Evolutionary conservation across 2,888 invertebrate species (phyloP).

Genomic region (Luperina testacea): DNA sequence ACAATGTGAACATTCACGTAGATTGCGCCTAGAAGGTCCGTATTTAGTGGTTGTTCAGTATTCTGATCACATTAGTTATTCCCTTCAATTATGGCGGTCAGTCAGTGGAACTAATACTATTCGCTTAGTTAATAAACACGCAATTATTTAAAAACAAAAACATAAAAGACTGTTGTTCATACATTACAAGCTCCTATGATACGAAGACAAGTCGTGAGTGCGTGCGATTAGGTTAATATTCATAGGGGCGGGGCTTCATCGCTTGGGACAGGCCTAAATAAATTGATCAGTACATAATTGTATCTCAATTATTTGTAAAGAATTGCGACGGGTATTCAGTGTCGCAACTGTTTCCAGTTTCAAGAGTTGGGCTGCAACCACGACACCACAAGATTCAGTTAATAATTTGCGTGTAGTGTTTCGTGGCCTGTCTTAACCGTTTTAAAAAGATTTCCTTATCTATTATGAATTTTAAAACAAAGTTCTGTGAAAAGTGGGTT

Average conservation of each 20-base stretch:
- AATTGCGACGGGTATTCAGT: constrained; percentile 65
- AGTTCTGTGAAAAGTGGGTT: constrained; percentile 73
- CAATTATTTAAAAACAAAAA: constrained; percentile 13
- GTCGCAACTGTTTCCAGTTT: constrained; percentile 66
- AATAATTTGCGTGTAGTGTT: constrained; percentile 71
- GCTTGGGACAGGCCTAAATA: constrained; percentile 36
- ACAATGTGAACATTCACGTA: constrained; percentile 42
- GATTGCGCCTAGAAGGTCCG: constrained; percentile 23
- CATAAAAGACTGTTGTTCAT: neutral
- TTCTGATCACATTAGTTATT: constrained; percentile 17
- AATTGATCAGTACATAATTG: constrained; percentile 46
- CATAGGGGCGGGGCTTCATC: constrained; percentile 9
- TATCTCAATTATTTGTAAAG: constrained; percentile 65
- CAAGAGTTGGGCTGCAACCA: constrained; percentile 56
- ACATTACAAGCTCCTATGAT: neutral
- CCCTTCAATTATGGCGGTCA: constrained; percentile 31
- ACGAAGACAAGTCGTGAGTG: neutral
- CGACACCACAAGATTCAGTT: constrained; percentile 64
- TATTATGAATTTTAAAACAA: constrained; percentile 60
- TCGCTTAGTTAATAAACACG: neutral
- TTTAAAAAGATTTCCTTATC: constrained; percentile 38
- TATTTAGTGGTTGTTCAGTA: constrained; percentile 8
- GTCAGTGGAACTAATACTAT: constrained; percentile 7
- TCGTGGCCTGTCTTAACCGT: constrained; percentile 49
- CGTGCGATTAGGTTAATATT: neutral